Evolutionary conservation across 1,140 invertebrate genomes (phyloP).

Genomic region (Cydia splendana): DNA sequence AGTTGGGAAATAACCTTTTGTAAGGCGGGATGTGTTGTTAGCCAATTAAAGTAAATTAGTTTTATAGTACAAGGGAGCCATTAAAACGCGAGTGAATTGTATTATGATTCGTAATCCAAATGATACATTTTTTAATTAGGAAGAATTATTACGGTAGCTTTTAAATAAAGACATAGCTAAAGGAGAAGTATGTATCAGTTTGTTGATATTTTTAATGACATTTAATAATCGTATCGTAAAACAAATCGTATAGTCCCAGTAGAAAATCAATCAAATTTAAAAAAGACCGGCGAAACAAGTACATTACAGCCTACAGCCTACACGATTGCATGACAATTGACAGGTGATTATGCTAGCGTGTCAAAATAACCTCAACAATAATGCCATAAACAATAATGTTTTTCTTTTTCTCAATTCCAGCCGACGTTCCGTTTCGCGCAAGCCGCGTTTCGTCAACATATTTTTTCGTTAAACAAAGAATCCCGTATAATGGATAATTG

Average conservation of each 20-base stretch:
- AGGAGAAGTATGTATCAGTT: background rate
- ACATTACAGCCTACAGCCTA: no score
- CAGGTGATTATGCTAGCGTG: background rate
- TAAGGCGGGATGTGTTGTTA: background rate
- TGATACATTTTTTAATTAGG: slow-evolving; percentile 24
- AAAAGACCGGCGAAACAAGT: background rate
- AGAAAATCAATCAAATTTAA: background rate
- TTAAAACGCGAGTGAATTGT: slow-evolving; percentile 12
- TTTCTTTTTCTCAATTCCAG: background rate
- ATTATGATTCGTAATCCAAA: slow-evolving; percentile 11
- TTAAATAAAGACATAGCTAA: background rate
- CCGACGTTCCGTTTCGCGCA: slow-evolving; percentile 5
- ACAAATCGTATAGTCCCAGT: no score
- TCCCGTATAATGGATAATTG: slow-evolving; percentile 32
- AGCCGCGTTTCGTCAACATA: slow-evolving; percentile 28
- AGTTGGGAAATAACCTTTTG: background rate
- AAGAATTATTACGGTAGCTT: slow-evolving; percentile 8
- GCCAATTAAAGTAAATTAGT: slow-evolving; percentile 26
- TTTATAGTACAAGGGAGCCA: slow-evolving; percentile 11
- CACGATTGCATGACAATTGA: no score
- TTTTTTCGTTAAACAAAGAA: slow-evolving; percentile 33
- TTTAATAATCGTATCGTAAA: no score
- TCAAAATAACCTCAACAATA: background rate
- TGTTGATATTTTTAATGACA: no score
- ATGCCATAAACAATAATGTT: slow-evolving; percentile 6